Base-by-base conservation (phyloP, 2,113 vertebrate species). In the Casuarius casuarius region DNA sequence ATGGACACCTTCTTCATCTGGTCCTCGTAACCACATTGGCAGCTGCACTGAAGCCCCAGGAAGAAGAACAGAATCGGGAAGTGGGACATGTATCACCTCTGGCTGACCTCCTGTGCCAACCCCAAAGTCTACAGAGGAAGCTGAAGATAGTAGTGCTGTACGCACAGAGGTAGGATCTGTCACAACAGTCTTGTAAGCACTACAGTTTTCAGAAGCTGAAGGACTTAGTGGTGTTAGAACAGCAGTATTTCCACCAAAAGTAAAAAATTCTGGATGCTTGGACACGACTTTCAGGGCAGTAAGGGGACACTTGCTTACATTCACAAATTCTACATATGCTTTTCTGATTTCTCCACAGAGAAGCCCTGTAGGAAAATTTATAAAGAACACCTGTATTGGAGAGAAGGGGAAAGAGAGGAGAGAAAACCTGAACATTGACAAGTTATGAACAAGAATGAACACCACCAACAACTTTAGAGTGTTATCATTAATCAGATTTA, bases 321-420 rank as follows among this genome's bases (percentile, higher is more conserved):
- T 99, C 89, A 99, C 98, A 97, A 99, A 99, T 96, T 99, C 99
- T 44, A 99, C 99, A 61, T 99, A 99, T 0, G 99, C 99, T 97
- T 99, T 99, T 68, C 98, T 97, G 95, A 99, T 99, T 98, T 99
- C 99, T 58, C 99, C 99, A 89, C 99, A 99, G 31, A 99, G 98
- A 89, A 99, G 98, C 40, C 99, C 99, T 18, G 99, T 99, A 85
- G 99, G 99, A 92, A 99, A 99, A 98, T 99, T 99, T 97, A 99
- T 98, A 91, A 99, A 99, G 97, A 99, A 99, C 26, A 99, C 99
- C 99, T 99, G 97, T 63, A 98, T 94, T 86, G 97, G 78, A 92
- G 22, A 93, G n/a, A 92, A 92, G 23, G 79, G 25, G 31, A 92
- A 83, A 22, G n/a, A 89, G 1, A 94, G 96, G 92, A 89, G 91